Evolutionary conservation across 1,140 invertebrate species (phyloP).

Genomic region (Drosophila saltans): DNA sequence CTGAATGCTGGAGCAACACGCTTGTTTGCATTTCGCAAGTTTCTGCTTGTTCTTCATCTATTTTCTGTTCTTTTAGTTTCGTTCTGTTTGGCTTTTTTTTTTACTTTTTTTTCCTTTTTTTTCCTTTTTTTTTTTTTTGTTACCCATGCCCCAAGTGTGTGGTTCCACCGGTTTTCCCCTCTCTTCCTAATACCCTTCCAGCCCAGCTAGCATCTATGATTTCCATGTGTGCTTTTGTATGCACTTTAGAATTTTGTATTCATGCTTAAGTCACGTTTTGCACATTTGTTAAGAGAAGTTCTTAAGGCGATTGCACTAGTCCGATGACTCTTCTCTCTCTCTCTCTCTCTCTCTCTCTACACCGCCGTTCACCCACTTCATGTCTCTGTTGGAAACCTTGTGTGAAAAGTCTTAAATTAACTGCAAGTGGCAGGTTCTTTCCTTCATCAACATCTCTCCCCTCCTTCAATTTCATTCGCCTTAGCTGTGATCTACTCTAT

Average conservation of each 20-base stretch:
- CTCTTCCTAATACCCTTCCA: slow-evolving; percentile 1
- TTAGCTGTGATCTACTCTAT: background rate
- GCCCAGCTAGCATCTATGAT: background rate
- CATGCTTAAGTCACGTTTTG: slow-evolving; percentile 77
- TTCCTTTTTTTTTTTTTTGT: background rate
- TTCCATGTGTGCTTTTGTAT: slow-evolving; percentile 66
- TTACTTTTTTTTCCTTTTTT: background rate
- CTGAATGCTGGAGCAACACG: slow-evolving; percentile 5
- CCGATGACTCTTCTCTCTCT: slow-evolving; percentile 5
- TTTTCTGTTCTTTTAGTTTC: slow-evolving; percentile 12
- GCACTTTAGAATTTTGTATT: slow-evolving; percentile 75
- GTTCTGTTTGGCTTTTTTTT: background rate
- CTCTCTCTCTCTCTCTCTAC: too few relatives aligned
- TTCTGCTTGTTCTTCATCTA: slow-evolving; percentile 29
- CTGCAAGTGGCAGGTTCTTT: slow-evolving; percentile 55
- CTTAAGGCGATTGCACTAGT: slow-evolving; percentile 72
- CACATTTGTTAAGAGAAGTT: slow-evolving; percentile 79
- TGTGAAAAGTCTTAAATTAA: slow-evolving; percentile 76
- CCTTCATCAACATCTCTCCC: background rate
- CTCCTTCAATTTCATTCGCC: background rate
- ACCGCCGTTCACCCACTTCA: too few relatives aligned
- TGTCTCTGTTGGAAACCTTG: slow-evolving; percentile 32
- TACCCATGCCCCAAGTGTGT: slow-evolving; percentile 64
- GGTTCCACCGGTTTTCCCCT: slow-evolving; percentile 24
- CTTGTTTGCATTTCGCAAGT: slow-evolving; percentile 72